Evolutionary conservation across 2,797 vertebrate species (phyloP).

Genomic region (Antrozous pallidus): DNA sequence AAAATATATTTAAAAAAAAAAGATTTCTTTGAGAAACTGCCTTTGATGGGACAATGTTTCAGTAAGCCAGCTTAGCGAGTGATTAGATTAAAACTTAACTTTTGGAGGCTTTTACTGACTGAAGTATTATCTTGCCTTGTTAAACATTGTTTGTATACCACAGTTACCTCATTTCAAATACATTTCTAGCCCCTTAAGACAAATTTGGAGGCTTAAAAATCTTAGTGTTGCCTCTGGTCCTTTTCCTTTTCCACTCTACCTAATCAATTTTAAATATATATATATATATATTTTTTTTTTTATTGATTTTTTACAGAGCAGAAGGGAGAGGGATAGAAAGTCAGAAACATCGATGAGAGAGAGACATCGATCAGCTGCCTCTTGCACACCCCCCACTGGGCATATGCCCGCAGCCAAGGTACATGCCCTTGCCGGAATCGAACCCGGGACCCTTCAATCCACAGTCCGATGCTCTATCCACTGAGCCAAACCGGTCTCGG

Average conservation of each 20-base stretch:
- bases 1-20: too few species aligned
- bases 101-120: background rate
- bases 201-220: background rate
- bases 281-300: too few species aligned
- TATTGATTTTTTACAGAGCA: too few species aligned
- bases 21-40: background rate
- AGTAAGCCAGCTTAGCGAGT: background rate
- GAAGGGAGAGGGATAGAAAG: too few species aligned
- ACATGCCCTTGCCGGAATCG: too few species aligned
- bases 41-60: background rate
- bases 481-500: too few species aligned
- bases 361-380: too few species aligned
- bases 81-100: constrained; percentile 14
- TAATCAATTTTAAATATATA: background rate
- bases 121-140: background rate
- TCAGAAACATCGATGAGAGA: too few species aligned
- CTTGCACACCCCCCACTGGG: too few species aligned
- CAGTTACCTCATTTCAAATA: background rate
- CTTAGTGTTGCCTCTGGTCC: background rate
- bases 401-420: too few species aligned
- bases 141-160: background rate
- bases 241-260: background rate
- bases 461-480: too few species aligned
- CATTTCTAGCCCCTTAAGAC: background rate
- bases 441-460: too few species aligned